Percentiles rank a stretch among this genome's conserved stretches.
Conservation (phyloP, 2,888 invertebrate genomes). For the Chesias legatella region DNA sequence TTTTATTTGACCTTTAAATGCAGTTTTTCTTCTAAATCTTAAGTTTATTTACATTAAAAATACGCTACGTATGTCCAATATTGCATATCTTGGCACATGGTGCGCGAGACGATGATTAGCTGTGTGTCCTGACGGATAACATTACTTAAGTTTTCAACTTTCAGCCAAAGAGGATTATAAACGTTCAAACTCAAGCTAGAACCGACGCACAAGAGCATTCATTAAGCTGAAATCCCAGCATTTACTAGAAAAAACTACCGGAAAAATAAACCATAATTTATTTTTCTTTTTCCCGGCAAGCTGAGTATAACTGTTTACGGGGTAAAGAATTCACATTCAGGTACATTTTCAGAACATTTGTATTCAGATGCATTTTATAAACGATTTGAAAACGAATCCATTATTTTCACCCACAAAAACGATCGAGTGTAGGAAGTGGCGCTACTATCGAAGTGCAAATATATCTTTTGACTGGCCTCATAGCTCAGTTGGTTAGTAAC, state of each 20-base stretch:
- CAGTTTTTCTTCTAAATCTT: too few relatives aligned
- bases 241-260: constrained; percentile 45
- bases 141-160: background rate
- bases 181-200: constrained; percentile 39
- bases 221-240: constrained; percentile 56
- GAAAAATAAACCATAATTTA: constrained; percentile 50
- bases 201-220: constrained; percentile 54
- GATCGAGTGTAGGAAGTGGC: too few relatives aligned
- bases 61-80: too few relatives aligned
- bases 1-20: too few relatives aligned
- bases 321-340: constrained; percentile 14
- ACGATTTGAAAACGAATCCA: background rate
- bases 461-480: too few relatives aligned
- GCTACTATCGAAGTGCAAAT: too few relatives aligned
- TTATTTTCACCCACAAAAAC: too few relatives aligned
- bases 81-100: too few relatives aligned
- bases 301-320: constrained; percentile 26
- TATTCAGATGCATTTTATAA: constrained; percentile 3
- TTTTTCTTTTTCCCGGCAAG: constrained; percentile 32
- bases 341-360: background rate
- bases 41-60: too few relatives aligned
- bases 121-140: too few relatives aligned
- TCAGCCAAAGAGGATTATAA: constrained; percentile 40
- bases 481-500: too few relatives aligned
- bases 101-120: too few relatives aligned